These are phyloP conservation scores for Acrocephalus kingi DNA, from an alignment of 2,113 vertebrate species.

Conservation along the genomic window DNA sequence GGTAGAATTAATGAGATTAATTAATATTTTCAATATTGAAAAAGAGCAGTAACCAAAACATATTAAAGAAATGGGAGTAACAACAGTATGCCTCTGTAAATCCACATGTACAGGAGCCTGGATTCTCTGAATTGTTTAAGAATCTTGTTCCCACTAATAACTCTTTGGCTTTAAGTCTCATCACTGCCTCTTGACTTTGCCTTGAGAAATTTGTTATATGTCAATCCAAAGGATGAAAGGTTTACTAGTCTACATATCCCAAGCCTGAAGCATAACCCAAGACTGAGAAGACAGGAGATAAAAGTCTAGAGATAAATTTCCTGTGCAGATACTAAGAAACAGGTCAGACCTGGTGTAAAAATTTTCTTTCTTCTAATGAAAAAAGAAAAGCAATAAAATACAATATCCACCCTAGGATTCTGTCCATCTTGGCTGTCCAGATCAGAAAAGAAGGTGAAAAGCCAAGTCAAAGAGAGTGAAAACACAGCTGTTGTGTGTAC, in stretches of 20 bases:
- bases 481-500: neutral
- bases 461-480: neutral
- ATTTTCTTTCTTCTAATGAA: neutral
- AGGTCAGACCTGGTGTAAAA: neutral
- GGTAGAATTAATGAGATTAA: neutral
- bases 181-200: neutral
- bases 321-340: neutral
- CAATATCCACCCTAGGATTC: neutral
- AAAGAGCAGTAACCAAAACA: neutral
- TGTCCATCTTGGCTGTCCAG: neutral
- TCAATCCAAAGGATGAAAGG: neutral
- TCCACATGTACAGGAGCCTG: neutral
- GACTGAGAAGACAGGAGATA: neutral
- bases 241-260: neutral
- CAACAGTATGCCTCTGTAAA: neutral
- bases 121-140: neutral
- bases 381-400: neutral
- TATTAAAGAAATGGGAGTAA: neutral
- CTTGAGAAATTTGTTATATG: neutral
- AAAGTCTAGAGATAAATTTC: neutral
- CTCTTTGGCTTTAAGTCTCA: neutral
- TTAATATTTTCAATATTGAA: neutral
- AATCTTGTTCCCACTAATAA: neutral
- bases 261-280: neutral
- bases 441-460: neutral